Conservation (phyloP, 2,797 vertebrate species). For the Myotis myotis region DNA sequence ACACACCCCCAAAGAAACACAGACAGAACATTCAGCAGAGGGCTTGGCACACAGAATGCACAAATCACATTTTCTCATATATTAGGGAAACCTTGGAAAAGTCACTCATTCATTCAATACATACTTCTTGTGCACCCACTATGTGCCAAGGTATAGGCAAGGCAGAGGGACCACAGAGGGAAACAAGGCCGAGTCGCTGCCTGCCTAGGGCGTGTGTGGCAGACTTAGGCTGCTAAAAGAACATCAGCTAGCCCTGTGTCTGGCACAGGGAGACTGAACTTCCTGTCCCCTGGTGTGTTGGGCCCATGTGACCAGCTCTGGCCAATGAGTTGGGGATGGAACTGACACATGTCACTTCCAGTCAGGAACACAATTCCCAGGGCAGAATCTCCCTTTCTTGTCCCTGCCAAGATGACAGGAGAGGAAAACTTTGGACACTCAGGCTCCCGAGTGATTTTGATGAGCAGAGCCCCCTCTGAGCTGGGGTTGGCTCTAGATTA, state of each 20-base stretch:
- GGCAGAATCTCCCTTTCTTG: neutral
- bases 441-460: neutral
- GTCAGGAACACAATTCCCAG: neutral
- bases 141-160: no score
- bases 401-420: neutral
- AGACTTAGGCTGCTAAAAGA: neutral
- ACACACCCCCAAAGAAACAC: neutral
- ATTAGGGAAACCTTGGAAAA: neutral
- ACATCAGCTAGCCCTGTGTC: neutral
- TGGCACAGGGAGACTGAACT: accelerated
- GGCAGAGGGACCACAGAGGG: neutral
- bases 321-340: neutral
- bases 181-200: neutral
- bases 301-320: neutral
- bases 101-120: neutral
- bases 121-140: neutral
- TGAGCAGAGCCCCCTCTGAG: neutral
- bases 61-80: neutral
- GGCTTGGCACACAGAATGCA: neutral
- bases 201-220: accelerated
- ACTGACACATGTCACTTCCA: neutral
- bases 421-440: neutral
- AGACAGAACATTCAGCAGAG: neutral
- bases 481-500: neutral
- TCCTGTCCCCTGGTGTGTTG: neutral